Evolutionary conservation across 1,140 invertebrate genomes (phyloP).

Genomic region (Trachymyrmex cornetzi): DNA sequence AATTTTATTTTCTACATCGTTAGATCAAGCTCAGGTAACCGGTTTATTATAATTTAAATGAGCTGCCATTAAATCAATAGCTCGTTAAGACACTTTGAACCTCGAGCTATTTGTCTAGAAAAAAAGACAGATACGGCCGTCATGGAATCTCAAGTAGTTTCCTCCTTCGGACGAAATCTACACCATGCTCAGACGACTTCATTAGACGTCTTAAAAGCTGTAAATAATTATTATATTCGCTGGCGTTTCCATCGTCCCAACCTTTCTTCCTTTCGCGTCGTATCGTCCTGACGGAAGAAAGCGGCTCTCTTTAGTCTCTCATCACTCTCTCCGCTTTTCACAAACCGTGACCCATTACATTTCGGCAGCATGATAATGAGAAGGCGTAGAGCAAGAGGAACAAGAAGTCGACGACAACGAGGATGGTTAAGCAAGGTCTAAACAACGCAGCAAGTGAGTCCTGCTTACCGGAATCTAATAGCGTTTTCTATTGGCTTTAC

Average conservation of each 20-base stretch:
- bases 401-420: constrained; percentile 41
- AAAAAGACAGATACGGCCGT: background rate
- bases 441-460: constrained; percentile 13
- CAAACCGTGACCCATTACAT: constrained; percentile 68
- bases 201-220: background rate
- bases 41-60: constrained; percentile 65
- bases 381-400: constrained; percentile 61
- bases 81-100: constrained; percentile 55
- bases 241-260: background rate
- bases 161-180: background rate
- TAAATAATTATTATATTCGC: constrained; percentile 39
- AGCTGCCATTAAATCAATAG: constrained; percentile 47
- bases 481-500: no score
- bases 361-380: constrained; percentile 72
- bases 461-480: no score
- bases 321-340: constrained; percentile 1
- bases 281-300: background rate
- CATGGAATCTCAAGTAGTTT: constrained; percentile 16
- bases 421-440: constrained; percentile 27
- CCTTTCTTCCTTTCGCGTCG: background rate
- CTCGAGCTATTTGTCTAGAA: constrained; percentile 26
- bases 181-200: background rate
- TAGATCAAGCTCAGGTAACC: constrained; percentile 41
- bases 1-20: constrained; percentile 36
- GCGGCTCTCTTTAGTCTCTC: constrained; percentile 16